These are phyloP conservation scores for Hofmannophila pseudospretella DNA, from an alignment of 2,888 invertebrate genomes.

Conservation along the genomic window DNA sequence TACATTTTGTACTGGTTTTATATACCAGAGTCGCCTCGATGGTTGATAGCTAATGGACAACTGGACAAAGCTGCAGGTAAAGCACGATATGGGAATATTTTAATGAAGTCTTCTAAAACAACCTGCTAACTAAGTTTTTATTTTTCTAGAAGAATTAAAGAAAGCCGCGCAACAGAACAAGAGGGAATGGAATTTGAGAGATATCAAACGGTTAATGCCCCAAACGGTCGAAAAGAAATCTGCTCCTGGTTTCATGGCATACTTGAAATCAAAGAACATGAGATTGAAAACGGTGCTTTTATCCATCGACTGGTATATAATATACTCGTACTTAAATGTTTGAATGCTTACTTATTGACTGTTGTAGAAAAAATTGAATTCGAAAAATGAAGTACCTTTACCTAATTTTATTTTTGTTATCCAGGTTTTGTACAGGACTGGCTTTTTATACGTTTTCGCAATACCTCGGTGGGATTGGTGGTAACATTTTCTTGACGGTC, in stretches of 20 bases:
- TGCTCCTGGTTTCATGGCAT: slow-evolving; percentile 55
- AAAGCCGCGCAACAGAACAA: slow-evolving; percentile 45
- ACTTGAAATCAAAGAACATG: slow-evolving; percentile 70
- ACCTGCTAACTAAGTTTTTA: too few relatives aligned
- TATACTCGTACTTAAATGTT: neutral
- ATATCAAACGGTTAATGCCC: slow-evolving; percentile 29
- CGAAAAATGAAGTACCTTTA: too few relatives aligned
- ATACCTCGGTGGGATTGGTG: slow-evolving; percentile 74
- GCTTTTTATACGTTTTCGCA: slow-evolving; percentile 79
- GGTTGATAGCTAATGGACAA: slow-evolving; percentile 77
- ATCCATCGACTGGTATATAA: slow-evolving; percentile 75
- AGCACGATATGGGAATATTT: neutral
- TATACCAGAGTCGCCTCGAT: slow-evolving; percentile 80
- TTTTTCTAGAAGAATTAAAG: slow-evolving; percentile 48
- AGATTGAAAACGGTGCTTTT: slow-evolving; percentile 66
- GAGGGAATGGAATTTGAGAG: slow-evolving; percentile 25
- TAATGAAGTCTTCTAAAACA: too few relatives aligned
- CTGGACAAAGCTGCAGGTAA: slow-evolving; percentile 65
- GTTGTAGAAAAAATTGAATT: too few relatives aligned
- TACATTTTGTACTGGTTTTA: slow-evolving; percentile 68
- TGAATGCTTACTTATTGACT: too few relatives aligned
- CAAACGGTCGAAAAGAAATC: slow-evolving; percentile 21
- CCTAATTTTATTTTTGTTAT: slow-evolving; percentile 10
- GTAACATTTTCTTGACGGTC: slow-evolving; percentile 74
- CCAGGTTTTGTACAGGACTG: slow-evolving; percentile 77